Evolutionary conservation across 2,797 vertebrate species (phyloP), one percentile per base, ranked within the genome.

Genomic region (Chiloscyllium punctatum): DNA sequence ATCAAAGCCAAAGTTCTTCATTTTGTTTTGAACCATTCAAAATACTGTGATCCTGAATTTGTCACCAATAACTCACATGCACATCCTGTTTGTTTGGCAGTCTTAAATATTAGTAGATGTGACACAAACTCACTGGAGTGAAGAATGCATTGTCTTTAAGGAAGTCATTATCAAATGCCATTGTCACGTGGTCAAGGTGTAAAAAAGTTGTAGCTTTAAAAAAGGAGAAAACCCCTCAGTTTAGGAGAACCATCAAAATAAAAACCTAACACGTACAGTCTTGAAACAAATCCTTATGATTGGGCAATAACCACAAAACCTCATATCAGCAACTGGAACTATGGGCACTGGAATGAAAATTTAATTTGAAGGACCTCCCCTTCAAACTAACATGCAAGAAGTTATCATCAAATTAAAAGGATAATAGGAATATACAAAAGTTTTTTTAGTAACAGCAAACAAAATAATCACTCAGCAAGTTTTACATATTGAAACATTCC

Each of bases 131-230:
- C 94, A 94, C 42, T 18, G 2, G 11, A 94, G 91, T 51, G 25
- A 90, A 57, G 42, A 33, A n/a, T 66, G 62, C 30, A 66, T 57
- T 91, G 21, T 53, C 23, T 94, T 94, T 48, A 25, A 74, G 42
- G 66, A 33, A 74, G 94, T 91, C 57, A 68, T 91, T 91, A 42
- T 37, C 33, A 94, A 94, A 74, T 74, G 94, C 5, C 68, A 94
- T 27, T 27, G 42, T 30, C 42, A 94, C 25, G 6, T 33, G 37
- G 27, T 94, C 68, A 74, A 48, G 16, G 48, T 16, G 94, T 6
- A 33, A 68, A 27, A 94, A 16, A 68, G 37, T n/a, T 48, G 1
- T 11, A 48, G 69, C 48, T 72, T 51, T 21, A 95, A 48, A 95
- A 95, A 48, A 95, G 48, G 74, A 53, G 27, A 9, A 69, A 37